Conservation (phyloP, 2,797 vertebrate species). For the Myotis planiceps region DNA sequence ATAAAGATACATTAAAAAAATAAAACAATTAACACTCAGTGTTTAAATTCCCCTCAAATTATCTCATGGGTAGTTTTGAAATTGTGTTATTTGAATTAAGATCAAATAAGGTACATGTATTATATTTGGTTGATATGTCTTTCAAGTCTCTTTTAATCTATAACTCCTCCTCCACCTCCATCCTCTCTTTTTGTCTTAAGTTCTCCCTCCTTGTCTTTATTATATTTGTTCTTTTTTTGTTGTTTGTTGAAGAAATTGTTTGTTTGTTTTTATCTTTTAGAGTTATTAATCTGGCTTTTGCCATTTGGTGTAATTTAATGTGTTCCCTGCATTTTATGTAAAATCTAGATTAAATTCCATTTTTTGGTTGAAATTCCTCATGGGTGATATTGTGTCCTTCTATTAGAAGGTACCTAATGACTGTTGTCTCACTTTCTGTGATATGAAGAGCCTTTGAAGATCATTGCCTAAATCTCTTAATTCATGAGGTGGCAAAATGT, state of each 20-base stretch:
- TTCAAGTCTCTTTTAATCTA: neutral
- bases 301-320: neutral
- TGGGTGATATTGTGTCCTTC: neutral
- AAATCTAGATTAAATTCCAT: neutral
- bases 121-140: neutral
- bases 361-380: neutral
- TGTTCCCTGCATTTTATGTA: neutral
- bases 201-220: neutral
- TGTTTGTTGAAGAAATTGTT: neutral
- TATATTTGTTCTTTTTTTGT: neutral
- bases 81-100: neutral
- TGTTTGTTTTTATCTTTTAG: neutral
- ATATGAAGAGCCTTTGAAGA: neutral
- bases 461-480: neutral
- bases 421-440: neutral
- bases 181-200: neutral
- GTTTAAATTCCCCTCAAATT: neutral
- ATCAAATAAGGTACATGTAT: neutral
- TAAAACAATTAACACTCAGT: neutral
- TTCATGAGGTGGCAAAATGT: neutral
- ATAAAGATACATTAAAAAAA: no score
- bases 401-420: neutral
- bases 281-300: slow-evolving; percentile 15
- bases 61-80: neutral
- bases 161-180: neutral